phyloP scores from a whole-genome alignment of 2,113 vertebrate genomes.

The Rhea americana region DNA sequence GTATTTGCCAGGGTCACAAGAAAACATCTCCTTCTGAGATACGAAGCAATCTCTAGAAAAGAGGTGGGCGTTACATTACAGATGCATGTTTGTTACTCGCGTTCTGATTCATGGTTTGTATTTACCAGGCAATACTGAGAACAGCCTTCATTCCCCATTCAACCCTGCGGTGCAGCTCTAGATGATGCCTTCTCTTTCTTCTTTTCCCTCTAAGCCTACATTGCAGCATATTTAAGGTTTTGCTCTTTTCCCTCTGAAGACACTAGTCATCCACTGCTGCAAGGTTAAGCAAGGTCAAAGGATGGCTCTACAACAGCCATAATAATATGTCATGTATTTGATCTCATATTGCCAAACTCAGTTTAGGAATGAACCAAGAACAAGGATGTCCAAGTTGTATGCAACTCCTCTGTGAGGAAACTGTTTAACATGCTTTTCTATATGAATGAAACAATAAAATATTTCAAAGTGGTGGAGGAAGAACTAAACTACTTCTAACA shows the following conservation, averaged over 20 bases:
- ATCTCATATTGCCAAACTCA: constrained; percentile 23
- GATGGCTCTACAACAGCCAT: neutral
- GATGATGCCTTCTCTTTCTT: neutral
- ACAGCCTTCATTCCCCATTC: neutral
- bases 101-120: rapidly evolving
- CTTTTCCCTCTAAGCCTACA: neutral
- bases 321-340: neutral
- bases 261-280: neutral
- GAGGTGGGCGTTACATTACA: neutral
- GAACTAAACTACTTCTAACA: constrained; percentile 49
- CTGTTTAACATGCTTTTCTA: constrained; percentile 44
- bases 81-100: neutral
- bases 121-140: rapidly evolving
- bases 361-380: constrained; percentile 31
- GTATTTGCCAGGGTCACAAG: rapidly evolving
- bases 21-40: rapidly evolving
- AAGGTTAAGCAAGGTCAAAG: neutral
- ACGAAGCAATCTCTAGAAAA: rapidly evolving
- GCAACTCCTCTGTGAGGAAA: neutral
- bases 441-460: constrained; percentile 21
- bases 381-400: neutral
- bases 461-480: constrained; percentile 17
- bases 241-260: neutral
- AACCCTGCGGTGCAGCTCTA: rapidly evolving
- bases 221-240: rapidly evolving